Evolutionary conservation across 2,888 invertebrate species (phyloP).

Genomic region (Leptopilina myrica): DNA sequence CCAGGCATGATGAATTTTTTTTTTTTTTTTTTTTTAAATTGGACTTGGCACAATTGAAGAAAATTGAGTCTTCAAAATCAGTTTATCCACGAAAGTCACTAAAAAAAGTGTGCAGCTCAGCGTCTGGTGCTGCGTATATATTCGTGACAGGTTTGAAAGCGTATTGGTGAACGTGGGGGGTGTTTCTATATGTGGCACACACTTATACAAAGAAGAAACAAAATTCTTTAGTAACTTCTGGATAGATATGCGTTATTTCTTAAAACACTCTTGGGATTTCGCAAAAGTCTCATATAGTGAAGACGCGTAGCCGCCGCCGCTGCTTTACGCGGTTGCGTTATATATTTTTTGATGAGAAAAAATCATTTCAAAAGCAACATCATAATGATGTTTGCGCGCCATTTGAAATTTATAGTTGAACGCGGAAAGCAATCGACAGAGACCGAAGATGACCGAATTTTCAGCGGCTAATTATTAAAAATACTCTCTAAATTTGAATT

Average conservation of each 20-base stretch:
- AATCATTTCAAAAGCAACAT: neutral
- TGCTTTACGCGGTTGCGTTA: neutral
- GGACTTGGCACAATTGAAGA: slow-evolving; percentile 40
- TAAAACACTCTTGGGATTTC: slow-evolving; percentile 37
- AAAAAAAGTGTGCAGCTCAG: slow-evolving; percentile 72
- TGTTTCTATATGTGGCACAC: slow-evolving; percentile 74
- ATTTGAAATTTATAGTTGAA: neutral
- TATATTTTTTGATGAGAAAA: slow-evolving; percentile 7
- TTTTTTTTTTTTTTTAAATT: neutral
- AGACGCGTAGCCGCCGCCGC: neutral
- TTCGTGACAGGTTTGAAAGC: slow-evolving; percentile 69
- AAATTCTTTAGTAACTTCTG: slow-evolving; percentile 58
- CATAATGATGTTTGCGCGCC: neutral
- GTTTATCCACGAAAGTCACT: slow-evolving; percentile 61
- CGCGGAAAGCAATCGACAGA: neutral
- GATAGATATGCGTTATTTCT: slow-evolving; percentile 49
- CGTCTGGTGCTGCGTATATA: slow-evolving; percentile 72
- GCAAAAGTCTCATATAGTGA: slow-evolving; percentile 10
- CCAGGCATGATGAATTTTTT: slow-evolving; percentile 81
- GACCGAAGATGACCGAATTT: neutral
- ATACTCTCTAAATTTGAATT: neutral
- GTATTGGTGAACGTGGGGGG: slow-evolving; percentile 71
- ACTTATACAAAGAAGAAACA: slow-evolving; percentile 60
- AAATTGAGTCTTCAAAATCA: slow-evolving; percentile 38
- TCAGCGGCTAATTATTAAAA: neutral